Evolutionary conservation across 2,888 invertebrate species (phyloP), one percentile per base, ranked within the genome.

Genomic region (Homarus gammarus): DNA sequence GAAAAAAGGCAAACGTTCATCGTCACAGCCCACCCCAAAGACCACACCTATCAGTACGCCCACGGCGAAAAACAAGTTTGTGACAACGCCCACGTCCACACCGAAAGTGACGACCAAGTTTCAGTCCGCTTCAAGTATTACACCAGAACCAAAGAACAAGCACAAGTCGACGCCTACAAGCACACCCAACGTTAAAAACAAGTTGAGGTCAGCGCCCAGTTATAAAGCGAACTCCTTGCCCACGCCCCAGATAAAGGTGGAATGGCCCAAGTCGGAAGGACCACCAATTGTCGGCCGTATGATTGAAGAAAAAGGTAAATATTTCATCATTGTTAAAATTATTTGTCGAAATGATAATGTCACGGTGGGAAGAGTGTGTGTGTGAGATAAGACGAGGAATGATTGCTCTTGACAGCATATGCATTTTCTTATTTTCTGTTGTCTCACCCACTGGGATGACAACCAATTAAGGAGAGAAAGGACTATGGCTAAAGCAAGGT

Each of bases 11-110:
- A 38, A 61, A 6, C 33, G n/a, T 27, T 64, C 61, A 56, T 36
- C 56, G 10, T 38, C 36, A 1, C 56, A 81, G 38, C 33, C 61
- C 38, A 81, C 64, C 1, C 64, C 61, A 33, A 36, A 22, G 49
- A 38, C 33, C 56, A 79, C 79, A 36, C 61, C 79, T 36, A 56
- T 22, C 31, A 61, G 33, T 27, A 79, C 79, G 36, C 79, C 79
- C 79, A 56, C 61, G 15, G 15, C 33, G 8, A 33, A 73, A 31
- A 70, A 22, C 38, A 38, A 38, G 38, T 73, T 27, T 38, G 15
- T 15, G 56, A 22, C 33, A 31, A 61, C 51, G 51, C 56, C 56
- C 36, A 64, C 81, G 22, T 0, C 56, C 27, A 36, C 61, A n/a
- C 81, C 81, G 33, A 61, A 36, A 15, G n/a, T 44, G 27, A 49